A percentile compares a stretch with the other conserved stretches of the same genome.
Conservation (phyloP, 2,888 invertebrate species). For the Clitarchus hookeri region DNA sequence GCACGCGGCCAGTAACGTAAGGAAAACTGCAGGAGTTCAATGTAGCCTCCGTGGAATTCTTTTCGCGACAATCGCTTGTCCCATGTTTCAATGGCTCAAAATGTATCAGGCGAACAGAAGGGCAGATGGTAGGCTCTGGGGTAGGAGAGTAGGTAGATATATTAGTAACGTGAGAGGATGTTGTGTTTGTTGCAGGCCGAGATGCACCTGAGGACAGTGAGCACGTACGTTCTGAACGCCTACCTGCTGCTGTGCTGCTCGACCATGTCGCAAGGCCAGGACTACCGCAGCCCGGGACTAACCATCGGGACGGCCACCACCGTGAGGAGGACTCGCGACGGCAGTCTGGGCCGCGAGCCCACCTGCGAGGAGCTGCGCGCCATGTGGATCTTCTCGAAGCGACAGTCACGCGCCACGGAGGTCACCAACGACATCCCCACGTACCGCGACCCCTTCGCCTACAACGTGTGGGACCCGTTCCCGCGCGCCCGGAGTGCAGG, state of each 20-base stretch:
- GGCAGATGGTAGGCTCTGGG: no score
- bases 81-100: no score
- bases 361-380: slow-evolving; percentile 85
- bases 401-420: slow-evolving; percentile 85
- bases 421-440: slow-evolving; percentile 85
- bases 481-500: slow-evolving; percentile 39
- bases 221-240: neutral
- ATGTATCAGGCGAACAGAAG: no score
- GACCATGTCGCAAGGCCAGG: slow-evolving; percentile 16
- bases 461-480: slow-evolving; percentile 80
- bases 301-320: slow-evolving; percentile 32
- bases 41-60: no score
- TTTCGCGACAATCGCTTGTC: no score
- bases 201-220: slow-evolving; percentile 28
- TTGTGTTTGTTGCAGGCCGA: slow-evolving; percentile 30
- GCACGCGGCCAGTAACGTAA: no score
- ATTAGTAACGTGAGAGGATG: neutral
- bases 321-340: slow-evolving; percentile 48
- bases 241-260: slow-evolving; percentile 27
- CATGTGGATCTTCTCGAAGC: slow-evolving; percentile 91
- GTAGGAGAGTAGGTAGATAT: no score
- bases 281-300: neutral
- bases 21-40: no score
- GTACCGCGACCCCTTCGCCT: slow-evolving; percentile 79
- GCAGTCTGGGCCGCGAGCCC: slow-evolving; percentile 68